Conservation (phyloP, 2,888 invertebrate genomes). For the Athripsodes cinereus region DNA sequence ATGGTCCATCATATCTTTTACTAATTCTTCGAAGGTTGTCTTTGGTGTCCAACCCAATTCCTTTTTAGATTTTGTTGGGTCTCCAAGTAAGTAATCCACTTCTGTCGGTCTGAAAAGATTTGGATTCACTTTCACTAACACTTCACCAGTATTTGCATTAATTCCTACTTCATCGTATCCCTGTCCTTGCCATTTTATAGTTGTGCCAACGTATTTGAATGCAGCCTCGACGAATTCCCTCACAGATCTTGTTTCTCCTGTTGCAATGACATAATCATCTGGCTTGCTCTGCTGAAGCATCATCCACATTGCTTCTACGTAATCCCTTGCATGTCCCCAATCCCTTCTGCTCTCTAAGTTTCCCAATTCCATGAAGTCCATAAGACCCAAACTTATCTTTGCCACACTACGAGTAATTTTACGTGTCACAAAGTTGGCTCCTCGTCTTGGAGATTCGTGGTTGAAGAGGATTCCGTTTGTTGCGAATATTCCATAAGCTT, state of each 20-base stretch:
- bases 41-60: conserved; percentile 86
- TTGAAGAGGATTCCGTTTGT: conserved; percentile 96
- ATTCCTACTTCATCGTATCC: conserved; percentile 70
- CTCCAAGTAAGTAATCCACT: conserved; percentile 90
- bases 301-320: conserved; percentile 99
- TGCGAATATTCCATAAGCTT: conserved; percentile 92
- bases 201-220: conserved; percentile 74
- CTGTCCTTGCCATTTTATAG: conserved; percentile 81
- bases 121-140: conserved; percentile 84
- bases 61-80: conserved; percentile 82
- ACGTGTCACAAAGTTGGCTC: conserved; percentile 97
- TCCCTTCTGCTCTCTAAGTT: conserved; percentile 95
- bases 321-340: conserved; percentile 97
- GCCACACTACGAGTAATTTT: conserved; percentile 97
- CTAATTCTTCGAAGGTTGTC: conserved; percentile 74
- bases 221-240: conserved; percentile 92
- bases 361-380: conserved; percentile 83
- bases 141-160: conserved; percentile 62
- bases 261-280: conserved; percentile 96
- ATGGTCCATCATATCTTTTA: conserved; percentile 90
- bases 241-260: conserved; percentile 92
- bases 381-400: conserved; percentile 85
- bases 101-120: conserved; percentile 97
- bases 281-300: conserved; percentile 91
- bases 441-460: conserved; percentile 91